Evolutionary conservation across 1,140 invertebrate species (phyloP).

Genomic region (Hesperophylax magnus): DNA sequence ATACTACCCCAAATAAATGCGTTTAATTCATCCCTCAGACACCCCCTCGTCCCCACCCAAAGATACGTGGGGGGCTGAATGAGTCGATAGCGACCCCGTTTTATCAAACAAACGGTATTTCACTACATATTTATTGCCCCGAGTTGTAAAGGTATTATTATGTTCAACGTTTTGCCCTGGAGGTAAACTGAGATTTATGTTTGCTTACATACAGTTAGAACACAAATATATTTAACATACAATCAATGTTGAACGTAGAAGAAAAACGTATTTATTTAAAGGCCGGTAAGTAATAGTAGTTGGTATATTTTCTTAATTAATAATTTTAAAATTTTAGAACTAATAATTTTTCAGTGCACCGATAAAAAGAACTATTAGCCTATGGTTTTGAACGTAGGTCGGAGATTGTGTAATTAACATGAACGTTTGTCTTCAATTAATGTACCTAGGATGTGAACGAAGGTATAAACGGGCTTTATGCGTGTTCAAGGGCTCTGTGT

Average conservation of each 20-base stretch:
- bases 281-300: too few species aligned
- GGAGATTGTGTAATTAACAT: too few species aligned
- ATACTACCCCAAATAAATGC: conserved; percentile 51
- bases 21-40: conserved; percentile 49
- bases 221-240: not conserved
- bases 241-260: not conserved
- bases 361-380: too few species aligned
- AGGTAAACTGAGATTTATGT: not conserved
- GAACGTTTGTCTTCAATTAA: too few species aligned
- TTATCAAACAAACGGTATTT: conserved; percentile 49
- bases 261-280: not conserved
- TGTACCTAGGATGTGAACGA: too few species aligned
- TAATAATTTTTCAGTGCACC: too few species aligned
- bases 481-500: too few species aligned
- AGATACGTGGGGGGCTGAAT: conserved; percentile 28
- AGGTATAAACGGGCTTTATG: too few species aligned
- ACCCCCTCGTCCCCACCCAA: not conserved
- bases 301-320: too few species aligned
- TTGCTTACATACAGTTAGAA: not conserved
- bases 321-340: too few species aligned
- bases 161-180: conserved; percentile 22
- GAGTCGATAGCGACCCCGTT: conserved; percentile 50
- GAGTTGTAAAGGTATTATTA: conserved; percentile 51
- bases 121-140: conserved; percentile 52
- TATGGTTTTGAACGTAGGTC: too few species aligned